Conservation (phyloP, 2,797 vertebrate species). For the Sebastes aleutianus region DNA sequence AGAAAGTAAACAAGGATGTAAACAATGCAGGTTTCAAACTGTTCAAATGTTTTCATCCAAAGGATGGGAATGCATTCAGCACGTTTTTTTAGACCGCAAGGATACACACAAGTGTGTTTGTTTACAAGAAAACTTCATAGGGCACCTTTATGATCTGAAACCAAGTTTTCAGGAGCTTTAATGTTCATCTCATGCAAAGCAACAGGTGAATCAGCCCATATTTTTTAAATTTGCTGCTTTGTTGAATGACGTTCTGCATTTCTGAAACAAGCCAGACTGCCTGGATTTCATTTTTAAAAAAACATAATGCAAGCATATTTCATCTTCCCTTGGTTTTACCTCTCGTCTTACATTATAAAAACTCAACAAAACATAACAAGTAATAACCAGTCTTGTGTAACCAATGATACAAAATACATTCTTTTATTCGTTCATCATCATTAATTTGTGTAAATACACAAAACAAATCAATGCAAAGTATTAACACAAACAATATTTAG, state of each 20-base stretch:
- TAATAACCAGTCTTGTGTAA: slow-evolving; percentile 21
- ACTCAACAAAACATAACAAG: not conserved
- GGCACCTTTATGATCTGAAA: not conserved
- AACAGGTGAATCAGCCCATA: not conserved
- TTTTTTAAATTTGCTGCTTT: not conserved
- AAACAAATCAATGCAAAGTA: slow-evolving; percentile 62
- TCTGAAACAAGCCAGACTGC: not conserved
- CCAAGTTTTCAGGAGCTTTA: not conserved
- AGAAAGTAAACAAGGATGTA: not conserved
- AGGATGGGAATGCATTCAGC: not conserved
- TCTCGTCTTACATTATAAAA: not conserved
- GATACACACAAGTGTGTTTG: not conserved
- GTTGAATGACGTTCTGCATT: not conserved
- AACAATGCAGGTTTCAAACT: not conserved
- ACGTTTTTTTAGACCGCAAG: not conserved
- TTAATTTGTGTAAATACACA: slow-evolving; percentile 72
- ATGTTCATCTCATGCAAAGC: not conserved
- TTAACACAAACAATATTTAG: slow-evolving; percentile 73
- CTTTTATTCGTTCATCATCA: slow-evolving; percentile 79
- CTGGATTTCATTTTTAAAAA: not conserved
- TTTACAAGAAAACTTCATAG: not conserved
- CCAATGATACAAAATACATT: slow-evolving; percentile 85
- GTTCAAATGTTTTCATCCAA: not conserved
- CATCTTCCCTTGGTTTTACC: not conserved
- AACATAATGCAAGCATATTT: not conserved